These are phyloP conservation scores for Muschampia plurimacula DNA, from an alignment of 2,888 invertebrate genomes.

Conservation along the genomic window DNA sequence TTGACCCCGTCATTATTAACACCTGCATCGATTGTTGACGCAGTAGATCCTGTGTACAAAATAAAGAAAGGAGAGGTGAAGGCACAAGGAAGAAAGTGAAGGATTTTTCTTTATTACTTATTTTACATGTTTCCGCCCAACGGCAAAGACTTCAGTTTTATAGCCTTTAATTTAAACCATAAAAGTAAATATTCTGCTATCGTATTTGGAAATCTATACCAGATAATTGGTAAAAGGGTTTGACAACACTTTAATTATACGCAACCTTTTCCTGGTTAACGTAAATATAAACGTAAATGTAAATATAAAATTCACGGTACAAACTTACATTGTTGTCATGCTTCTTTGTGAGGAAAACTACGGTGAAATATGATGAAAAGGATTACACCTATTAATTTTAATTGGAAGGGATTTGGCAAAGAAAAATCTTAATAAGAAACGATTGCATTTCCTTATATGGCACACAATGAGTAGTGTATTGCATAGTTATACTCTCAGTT, in stretches of 20 bases:
- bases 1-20: conserved; percentile 58
- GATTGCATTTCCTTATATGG: conserved; percentile 57
- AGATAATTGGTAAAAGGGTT: conserved; percentile 33
- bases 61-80: conserved; percentile 24
- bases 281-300: conserved; percentile 2
- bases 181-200: conserved; percentile 19
- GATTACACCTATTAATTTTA: conserved; percentile 5
- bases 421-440: conserved; percentile 46
- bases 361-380: neutral
- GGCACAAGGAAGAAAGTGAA: conserved; percentile 37
- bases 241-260: conserved; percentile 15
- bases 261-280: conserved; percentile 6
- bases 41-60: conserved; percentile 41
- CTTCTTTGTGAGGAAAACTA: conserved; percentile 4
- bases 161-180: conserved; percentile 17
- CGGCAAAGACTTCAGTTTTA: conserved; percentile 17
- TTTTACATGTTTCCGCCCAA: conserved; percentile 31
- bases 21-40: conserved; percentile 56
- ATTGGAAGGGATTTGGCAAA: conserved; percentile 1
- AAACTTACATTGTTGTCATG: neutral
- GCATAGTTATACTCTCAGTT: conserved; percentile 35
- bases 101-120: conserved; percentile 36
- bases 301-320: neutral
- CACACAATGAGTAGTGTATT: conserved; percentile 12
- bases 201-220: conserved; percentile 27